These are phyloP conservation scores for Epirrita christyi DNA, from an alignment of 2,888 invertebrate genomes.

Conservation along the genomic window DNA sequence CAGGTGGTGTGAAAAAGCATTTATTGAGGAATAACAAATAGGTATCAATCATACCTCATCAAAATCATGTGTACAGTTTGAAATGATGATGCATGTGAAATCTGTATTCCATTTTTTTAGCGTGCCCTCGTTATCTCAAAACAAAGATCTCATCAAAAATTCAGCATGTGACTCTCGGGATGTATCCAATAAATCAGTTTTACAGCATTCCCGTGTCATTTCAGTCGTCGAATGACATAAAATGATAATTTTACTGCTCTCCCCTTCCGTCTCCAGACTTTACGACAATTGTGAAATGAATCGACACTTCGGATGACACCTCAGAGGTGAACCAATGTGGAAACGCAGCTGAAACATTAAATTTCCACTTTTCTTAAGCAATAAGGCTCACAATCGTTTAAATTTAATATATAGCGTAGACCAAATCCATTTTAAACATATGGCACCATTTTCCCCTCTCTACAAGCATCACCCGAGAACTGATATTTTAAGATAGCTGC, in stretches of 20 bases:
- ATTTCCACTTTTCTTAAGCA: conserved; percentile 40
- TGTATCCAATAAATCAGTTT: conserved; percentile 84
- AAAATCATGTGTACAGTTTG: too few relatives aligned
- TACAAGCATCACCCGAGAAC: conserved; percentile 41
- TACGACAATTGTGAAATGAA: conserved; percentile 85
- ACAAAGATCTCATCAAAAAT: conserved; percentile 82
- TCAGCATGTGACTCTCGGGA: conserved; percentile 80
- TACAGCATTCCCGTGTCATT: conserved; percentile 84
- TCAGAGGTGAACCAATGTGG: conserved; percentile 61
- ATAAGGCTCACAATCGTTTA: conserved; percentile 54
- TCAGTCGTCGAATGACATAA: conserved; percentile 84
- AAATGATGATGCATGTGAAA: too few relatives aligned
- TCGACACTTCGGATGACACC: conserved; percentile 83
- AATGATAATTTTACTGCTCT: conserved; percentile 84
- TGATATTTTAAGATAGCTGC: conserved; percentile 72
- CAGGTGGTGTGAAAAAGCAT: too few relatives aligned
- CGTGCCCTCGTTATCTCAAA: conserved; percentile 61
- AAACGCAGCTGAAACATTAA: conserved; percentile 39
- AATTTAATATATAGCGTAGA: conserved; percentile 33
- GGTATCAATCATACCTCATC: too few relatives aligned
- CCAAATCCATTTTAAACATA: conserved; percentile 63
- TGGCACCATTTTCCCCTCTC: conserved; percentile 62
- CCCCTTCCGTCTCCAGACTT: conserved; percentile 82
- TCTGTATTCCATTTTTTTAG: not conserved
- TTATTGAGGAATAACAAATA: too few relatives aligned